A percentile compares a stretch with the other conserved stretches of the same genome.
Conservation (phyloP, 2,113 vertebrate species). For the Dipodomys stephensi region DNA sequence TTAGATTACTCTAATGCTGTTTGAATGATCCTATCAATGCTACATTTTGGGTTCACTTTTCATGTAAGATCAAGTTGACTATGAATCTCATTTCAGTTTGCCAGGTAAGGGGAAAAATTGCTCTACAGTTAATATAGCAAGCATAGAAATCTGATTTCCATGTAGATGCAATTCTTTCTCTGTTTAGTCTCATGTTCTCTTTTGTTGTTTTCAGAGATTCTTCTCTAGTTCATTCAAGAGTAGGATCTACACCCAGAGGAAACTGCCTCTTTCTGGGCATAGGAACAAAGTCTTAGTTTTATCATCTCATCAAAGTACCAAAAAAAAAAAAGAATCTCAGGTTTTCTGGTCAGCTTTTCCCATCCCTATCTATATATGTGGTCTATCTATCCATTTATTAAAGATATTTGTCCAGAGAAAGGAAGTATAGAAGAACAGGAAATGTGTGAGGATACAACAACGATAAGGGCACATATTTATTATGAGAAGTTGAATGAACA, state of each 20-base stretch:
- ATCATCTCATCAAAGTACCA: neutral
- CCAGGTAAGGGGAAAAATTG: neutral
- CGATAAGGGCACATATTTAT: neutral
- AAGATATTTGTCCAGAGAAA: neutral
- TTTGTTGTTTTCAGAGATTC: neutral
- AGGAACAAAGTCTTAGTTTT: neutral
- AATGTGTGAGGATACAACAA: neutral
- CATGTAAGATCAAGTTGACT: neutral
- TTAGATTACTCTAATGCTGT: neutral
- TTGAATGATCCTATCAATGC: conserved; percentile 27
- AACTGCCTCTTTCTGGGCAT: neutral
- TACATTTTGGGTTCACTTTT: conserved; percentile 24
- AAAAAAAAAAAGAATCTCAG: too few species aligned
- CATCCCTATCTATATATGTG: neutral
- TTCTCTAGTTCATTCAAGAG: neutral
- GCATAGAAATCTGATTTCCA: neutral
- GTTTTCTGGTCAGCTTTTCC: neutral
- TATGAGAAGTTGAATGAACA: neutral
- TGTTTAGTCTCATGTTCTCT: neutral
- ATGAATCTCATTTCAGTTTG: conserved; percentile 29
- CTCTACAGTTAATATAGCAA: neutral
- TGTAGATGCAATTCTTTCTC: neutral
- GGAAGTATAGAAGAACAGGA: neutral
- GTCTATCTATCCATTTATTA: neutral
- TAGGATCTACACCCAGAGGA: neutral